A percentile compares a stretch with the other conserved stretches of the same genome.
Evolutionary conservation across 2,113 vertebrate species (phyloP).

Genomic region (Labeo catla): DNA sequence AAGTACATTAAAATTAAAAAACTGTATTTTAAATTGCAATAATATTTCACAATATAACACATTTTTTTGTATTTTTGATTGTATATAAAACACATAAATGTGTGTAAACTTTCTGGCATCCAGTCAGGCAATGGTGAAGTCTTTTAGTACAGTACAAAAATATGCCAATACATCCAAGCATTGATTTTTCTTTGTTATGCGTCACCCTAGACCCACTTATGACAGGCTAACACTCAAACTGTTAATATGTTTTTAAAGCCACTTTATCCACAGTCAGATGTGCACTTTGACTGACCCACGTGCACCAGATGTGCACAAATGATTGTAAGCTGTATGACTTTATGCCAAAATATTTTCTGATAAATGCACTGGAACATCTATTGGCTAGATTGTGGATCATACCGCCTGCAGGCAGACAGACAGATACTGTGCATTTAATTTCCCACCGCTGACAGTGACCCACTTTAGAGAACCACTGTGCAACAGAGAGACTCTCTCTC

Average conservation of each 20-base stretch:
- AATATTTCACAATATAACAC: no score
- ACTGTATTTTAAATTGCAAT: no score
- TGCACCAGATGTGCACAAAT: not conserved
- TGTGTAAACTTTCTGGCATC: not conserved
- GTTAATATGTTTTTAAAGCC: not conserved
- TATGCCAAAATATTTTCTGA: conserved; percentile 15
- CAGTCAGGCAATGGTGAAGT: not conserved
- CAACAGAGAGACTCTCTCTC: not conserved
- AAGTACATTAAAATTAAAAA: no score
- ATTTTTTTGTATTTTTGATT: no score
- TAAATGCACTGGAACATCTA: not conserved
- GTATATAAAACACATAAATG: no score
- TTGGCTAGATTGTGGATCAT: conserved; percentile 18
- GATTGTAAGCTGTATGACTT: not conserved
- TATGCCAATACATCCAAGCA: not conserved
- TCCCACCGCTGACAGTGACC: conserved; percentile 45
- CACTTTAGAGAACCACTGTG: conserved; percentile 26
- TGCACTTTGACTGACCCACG: conserved; percentile 15
- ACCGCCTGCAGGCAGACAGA: conserved; percentile 6
- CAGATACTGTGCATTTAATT: conserved; percentile 20
- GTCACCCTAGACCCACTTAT: not conserved
- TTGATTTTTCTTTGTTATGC: conserved; percentile 14
- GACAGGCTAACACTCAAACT: not conserved
- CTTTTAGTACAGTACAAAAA: not conserved
- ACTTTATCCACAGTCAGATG: not conserved